A percentile compares a stretch with the other conserved stretches of the same genome.
phyloP scores from a whole-genome alignment of 2,888 invertebrate genomes.

The Gortyna flavago region DNA sequence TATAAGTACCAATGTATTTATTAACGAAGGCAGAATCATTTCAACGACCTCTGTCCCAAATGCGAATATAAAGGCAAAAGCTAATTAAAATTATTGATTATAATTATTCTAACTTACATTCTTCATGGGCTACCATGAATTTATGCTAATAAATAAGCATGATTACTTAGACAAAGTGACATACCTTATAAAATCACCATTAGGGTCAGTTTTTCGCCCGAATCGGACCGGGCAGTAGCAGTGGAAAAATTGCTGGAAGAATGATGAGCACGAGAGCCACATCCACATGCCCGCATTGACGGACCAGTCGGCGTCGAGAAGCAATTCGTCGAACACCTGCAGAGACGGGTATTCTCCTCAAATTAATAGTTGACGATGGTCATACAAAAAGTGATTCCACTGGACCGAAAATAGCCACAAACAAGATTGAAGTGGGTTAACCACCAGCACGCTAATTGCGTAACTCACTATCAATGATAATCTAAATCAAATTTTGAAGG shows the following conservation, averaged over 20 bases:
- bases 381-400: constrained; percentile 21
- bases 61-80: constrained; percentile 8
- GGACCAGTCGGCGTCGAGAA: constrained; percentile 96
- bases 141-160: constrained; percentile 21
- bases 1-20: constrained; percentile 5
- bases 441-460: background rate
- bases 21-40: background rate
- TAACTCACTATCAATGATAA: no score
- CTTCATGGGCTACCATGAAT: no score
- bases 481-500: no score
- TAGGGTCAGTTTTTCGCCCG: constrained; percentile 95
- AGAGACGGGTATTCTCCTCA: constrained; percentile 49
- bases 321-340: constrained; percentile 95
- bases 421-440: constrained; percentile 4
- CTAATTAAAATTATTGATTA: constrained; percentile 27
- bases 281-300: constrained; percentile 97
- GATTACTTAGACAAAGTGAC: constrained; percentile 8
- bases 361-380: constrained; percentile 50
- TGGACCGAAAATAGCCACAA: constrained; percentile 13
- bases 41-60: constrained; percentile 1
- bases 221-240: constrained; percentile 96
- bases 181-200: constrained; percentile 95
- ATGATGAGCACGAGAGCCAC: constrained; percentile 96
- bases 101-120: constrained; percentile 26
- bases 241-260: constrained; percentile 96